Conservation (phyloP, 2,888 invertebrate species). For the Coecobrya sp. region DNA sequence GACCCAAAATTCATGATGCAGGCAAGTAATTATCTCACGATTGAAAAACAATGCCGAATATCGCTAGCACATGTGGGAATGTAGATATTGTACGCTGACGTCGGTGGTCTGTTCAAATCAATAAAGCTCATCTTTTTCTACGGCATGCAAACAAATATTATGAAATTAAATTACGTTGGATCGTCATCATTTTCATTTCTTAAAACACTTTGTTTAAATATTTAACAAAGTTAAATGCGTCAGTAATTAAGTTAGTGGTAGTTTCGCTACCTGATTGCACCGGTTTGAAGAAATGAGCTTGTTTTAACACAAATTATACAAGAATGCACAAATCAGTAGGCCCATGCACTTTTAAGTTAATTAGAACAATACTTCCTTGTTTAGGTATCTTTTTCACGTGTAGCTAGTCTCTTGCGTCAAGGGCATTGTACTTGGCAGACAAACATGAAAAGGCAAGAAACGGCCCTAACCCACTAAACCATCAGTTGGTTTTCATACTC, state of each 20-base stretch:
- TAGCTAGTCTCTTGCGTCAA: neutral
- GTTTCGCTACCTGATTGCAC: neutral
- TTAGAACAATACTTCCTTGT: slow-evolving; percentile 44
- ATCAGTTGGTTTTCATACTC: neutral
- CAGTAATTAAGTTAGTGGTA: neutral
- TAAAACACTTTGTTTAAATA: no score
- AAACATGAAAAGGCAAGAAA: slow-evolving; percentile 22
- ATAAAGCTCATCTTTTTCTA: neutral
- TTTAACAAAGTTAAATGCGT: no score
- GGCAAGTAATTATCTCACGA: neutral
- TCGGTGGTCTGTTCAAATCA: neutral
- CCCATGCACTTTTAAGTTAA: neutral
- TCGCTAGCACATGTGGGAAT: neutral
- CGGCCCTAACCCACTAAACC: slow-evolving; percentile 28
- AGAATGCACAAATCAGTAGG: no score
- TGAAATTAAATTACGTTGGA: no score
- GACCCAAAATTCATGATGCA: neutral
- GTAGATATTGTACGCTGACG: no score
- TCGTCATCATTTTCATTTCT: no score
- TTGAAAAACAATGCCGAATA: neutral
- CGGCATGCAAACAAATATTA: no score
- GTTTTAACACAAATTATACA: no score
- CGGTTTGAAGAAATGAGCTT: neutral
- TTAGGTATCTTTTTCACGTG: slow-evolving; percentile 20
- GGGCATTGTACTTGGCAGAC: slow-evolving; percentile 9